Percentiles rank a stretch among this genome's conserved stretches.
Evolutionary conservation across 2,113 vertebrate genomes (phyloP).

Genomic region (Micronycteris hirsuta): DNA sequence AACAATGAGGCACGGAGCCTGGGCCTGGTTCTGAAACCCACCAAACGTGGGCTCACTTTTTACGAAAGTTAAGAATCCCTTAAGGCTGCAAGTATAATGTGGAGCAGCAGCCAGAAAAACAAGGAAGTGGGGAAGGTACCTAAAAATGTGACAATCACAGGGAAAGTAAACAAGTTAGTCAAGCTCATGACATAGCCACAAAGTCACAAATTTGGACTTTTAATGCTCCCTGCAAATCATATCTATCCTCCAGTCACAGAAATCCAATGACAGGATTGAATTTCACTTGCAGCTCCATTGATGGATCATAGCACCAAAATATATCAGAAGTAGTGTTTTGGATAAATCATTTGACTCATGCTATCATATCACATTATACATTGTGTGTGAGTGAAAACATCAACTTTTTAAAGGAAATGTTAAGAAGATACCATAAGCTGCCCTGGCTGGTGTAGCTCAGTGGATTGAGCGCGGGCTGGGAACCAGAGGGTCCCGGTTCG

Average conservation of each 20-base stretch:
- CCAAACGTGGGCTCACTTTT: background rate
- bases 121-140: background rate
- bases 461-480: too few relatives aligned
- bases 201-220: background rate
- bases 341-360: background rate
- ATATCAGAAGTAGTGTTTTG: background rate
- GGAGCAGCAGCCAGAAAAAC: background rate
- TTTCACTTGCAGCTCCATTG: background rate
- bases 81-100: fast-evolving
- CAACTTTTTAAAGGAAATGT: background rate
- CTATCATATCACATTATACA: too few relatives aligned
- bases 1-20: fast-evolving
- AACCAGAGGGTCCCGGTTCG: too few relatives aligned
- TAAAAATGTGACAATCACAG: background rate
- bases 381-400: background rate
- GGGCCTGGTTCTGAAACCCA: background rate
- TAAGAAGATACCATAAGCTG: background rate
- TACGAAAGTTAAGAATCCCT: too few relatives aligned
- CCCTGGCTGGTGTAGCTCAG: too few relatives aligned
- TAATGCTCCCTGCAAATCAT: background rate
- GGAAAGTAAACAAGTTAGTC: background rate
- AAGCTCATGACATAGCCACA: background rate
- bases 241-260: background rate
- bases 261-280: background rate
- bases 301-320: background rate